Base-by-base conservation (phyloP, 2,113 vertebrate species). In the Gobius niger region DNA sequence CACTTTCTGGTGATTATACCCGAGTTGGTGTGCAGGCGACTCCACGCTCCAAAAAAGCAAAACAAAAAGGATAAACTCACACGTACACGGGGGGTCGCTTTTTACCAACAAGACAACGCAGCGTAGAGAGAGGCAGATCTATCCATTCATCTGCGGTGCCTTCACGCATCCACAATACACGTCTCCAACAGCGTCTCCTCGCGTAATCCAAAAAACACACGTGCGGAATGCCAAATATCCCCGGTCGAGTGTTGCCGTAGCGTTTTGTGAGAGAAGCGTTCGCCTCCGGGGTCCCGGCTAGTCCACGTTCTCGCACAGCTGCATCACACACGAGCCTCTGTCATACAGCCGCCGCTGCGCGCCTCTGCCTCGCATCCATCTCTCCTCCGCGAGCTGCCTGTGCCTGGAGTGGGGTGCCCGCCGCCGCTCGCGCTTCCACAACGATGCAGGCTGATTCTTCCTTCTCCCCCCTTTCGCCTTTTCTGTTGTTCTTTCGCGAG, bases 301-400 rank as follows among this genome's bases (percentile, higher is more conserved):
- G 53, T 62, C 47, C 63, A 54, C 75, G 68, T 50, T 68, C 60
- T 51, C 42, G 53, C 75, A 76, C 86, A 82, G 82, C 86, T 80
- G 90, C 84, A 89, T 84, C 81, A 80, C 76, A 68, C 75, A 67
- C 67, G 44, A 75, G 76, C 50, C 16, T 84, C 74, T 49, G 80
- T 83, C 80, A 82, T 41, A 41, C 42, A 41, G 78, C 67, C 64
- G 64, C 76, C 71, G 67, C 81, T 65, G 81, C 79, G 82, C 79
- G 80, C 82, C 65, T 83, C 87, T 68, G 73, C 79, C 77, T 54
- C 6, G 71, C 78, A 76, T 85, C 79, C 82, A 81, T 77, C 44
- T 65, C 44, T 65, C 69, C 65, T 82, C 80, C 62, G 62, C 60
- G 60, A 72, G 63, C 82, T 66, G 78, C 72, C 77, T 7, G 44